Evolutionary conservation across 2,888 invertebrate species (phyloP).

Genomic region (Chloroclystis v-ata): DNA sequence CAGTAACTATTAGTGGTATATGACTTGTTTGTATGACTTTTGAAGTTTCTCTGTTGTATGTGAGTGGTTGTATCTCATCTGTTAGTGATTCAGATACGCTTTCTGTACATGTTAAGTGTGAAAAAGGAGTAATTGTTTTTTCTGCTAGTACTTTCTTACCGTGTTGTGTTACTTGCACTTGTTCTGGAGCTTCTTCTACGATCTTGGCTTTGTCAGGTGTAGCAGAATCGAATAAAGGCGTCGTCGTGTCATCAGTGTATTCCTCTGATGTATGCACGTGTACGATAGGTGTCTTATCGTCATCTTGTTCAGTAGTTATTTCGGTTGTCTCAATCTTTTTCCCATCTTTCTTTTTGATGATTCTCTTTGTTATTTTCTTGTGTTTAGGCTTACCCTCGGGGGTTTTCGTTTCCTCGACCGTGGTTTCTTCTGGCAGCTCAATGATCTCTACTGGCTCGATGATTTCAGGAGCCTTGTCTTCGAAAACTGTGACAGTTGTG

Average conservation of each 20-base stretch:
- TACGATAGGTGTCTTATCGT: slow-evolving; percentile 30
- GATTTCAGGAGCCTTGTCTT: slow-evolving; percentile 38
- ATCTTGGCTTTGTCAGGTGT: slow-evolving; percentile 35
- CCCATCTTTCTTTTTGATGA: slow-evolving; percentile 40
- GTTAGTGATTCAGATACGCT: slow-evolving; percentile 48
- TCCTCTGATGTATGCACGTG: slow-evolving; percentile 33
- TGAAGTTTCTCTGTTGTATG: slow-evolving; percentile 40
- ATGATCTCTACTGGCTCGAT: slow-evolving; percentile 13
- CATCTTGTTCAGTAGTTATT: slow-evolving; percentile 23
- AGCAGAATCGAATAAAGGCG: slow-evolving; percentile 23
- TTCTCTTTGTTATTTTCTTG: slow-evolving; percentile 28
- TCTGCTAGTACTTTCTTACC: slow-evolving; percentile 48
- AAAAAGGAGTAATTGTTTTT: slow-evolving; percentile 48
- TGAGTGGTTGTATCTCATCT: slow-evolving; percentile 44
- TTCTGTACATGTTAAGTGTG: slow-evolving; percentile 62
- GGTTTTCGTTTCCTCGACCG: slow-evolving; percentile 19
- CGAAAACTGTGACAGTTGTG: slow-evolving; percentile 21
- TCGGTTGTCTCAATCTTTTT: slow-evolving; percentile 33
- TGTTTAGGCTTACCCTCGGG: slow-evolving; percentile 41
- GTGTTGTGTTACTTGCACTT: slow-evolving; percentile 29
- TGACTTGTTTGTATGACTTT: slow-evolving; percentile 50
- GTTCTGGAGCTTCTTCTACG: slow-evolving; percentile 26
- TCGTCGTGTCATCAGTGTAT: slow-evolving; percentile 37
- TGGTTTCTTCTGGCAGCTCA: slow-evolving; percentile 39
- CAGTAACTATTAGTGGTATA: slow-evolving; percentile 56